phyloP scores from a whole-genome alignment of 92 coral and sea anemone species.

The Galaxea fascicularis region DNA sequence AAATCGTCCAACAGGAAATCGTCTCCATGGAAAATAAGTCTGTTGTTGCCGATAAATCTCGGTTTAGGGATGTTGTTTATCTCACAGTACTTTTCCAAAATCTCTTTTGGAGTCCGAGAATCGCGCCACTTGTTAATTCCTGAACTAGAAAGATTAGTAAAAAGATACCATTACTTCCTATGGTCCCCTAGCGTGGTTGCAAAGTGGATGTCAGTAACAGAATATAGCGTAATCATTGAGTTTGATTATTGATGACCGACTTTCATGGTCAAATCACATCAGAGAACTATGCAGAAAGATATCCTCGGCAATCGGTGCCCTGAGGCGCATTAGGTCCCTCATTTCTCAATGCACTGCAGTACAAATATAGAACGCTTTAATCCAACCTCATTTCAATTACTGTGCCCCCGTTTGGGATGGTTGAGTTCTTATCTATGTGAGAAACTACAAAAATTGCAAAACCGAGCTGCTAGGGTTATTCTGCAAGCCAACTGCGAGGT shows the following conservation, averaged over 20 bases:
- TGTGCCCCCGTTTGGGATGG: no score
- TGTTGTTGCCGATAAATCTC: conserved; percentile 73
- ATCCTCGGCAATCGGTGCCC: conserved; percentile 8
- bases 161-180: no score
- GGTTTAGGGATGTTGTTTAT: conserved; percentile 68
- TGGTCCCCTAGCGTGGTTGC: no score
- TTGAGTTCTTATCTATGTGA: no score
- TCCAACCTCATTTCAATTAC: not conserved
- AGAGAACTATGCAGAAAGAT: no score
- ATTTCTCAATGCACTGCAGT: not conserved
- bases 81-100: conserved; percentile 80
- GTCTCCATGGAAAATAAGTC: conserved; percentile 70
- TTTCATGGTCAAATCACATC: no score
- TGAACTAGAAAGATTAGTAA: conserved; percentile 60
- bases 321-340: conserved; percentile 1
- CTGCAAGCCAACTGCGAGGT: no score
- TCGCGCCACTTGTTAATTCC: conserved; percentile 97
- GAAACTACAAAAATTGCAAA: no score
- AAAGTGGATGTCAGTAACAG: no score
- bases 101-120: conserved; percentile 84
- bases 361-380: not conserved
- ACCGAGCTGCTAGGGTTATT: no score
- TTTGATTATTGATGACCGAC: no score
- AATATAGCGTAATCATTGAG: no score
- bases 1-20: conserved; percentile 79